Evolutionary conservation across 2,888 invertebrate genomes (phyloP).

Genomic region (Trissoscelio sp.): DNA sequence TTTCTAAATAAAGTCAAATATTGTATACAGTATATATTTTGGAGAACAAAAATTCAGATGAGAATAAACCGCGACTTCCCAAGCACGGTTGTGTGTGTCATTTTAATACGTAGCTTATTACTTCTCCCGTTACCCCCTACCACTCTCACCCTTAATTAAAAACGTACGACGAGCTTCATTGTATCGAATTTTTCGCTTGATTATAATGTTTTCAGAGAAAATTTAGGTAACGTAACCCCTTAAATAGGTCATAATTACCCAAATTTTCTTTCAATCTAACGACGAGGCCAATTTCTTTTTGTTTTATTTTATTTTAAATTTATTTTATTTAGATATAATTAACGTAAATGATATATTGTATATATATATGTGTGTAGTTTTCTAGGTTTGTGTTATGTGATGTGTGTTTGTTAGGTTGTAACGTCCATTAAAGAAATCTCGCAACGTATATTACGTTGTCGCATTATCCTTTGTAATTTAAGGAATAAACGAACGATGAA

Average conservation of each 20-base stretch:
- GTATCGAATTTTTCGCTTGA: conserved; percentile 1
- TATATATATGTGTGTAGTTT: conserved; percentile 58
- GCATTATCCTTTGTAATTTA: conserved; percentile 1
- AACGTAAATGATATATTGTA: conserved; percentile 56
- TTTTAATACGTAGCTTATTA: conserved; percentile 37
- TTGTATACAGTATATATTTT: conserved; percentile 83
- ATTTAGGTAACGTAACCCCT: too few relatives aligned
- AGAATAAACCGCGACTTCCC: conserved; percentile 77
- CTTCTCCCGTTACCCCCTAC: not conserved
- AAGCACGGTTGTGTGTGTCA: conserved; percentile 38
- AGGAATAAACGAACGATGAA: conserved; percentile 1
- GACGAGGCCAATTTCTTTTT: too few relatives aligned
- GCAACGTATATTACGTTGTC: conserved; percentile 52
- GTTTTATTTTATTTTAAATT: conserved; percentile 32
- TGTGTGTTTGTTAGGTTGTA: conserved; percentile 65
- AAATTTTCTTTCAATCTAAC: too few relatives aligned
- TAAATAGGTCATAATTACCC: too few relatives aligned
- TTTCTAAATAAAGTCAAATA: conserved; percentile 82
- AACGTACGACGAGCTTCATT: conserved; percentile 32
- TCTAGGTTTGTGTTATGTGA: conserved; percentile 61
- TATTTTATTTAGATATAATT: not conserved
- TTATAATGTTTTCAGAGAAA: too few relatives aligned
- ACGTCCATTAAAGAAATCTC: conserved; percentile 1
- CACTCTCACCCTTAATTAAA: not conserved
- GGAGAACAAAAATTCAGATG: conserved; percentile 77